Percentiles rank a stretch among this genome's conserved stretches.
phyloP scores from a whole-genome alignment of 1,140 invertebrate genomes.

The Drosophila seguyi region DNA sequence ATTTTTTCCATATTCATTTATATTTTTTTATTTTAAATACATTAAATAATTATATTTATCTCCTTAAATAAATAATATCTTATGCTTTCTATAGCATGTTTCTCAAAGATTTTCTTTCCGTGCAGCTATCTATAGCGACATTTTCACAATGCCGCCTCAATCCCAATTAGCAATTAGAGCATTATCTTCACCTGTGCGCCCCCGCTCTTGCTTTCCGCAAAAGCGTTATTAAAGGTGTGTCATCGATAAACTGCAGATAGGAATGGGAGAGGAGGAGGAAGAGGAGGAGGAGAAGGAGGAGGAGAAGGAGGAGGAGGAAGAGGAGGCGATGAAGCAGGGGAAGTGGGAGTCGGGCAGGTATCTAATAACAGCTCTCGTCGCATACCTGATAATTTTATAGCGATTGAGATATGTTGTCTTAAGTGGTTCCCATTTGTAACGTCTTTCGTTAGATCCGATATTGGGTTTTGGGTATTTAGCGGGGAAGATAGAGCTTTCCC shows the following conservation, averaged over 20 bases:
- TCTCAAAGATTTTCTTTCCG: neutral
- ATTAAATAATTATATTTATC: neutral
- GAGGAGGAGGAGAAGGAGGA: neutral
- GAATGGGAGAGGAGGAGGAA: neutral
- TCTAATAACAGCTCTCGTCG: conserved; percentile 5
- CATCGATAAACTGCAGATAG: conserved; percentile 20
- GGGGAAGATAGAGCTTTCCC: neutral
- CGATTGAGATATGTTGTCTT: conserved; percentile 22
- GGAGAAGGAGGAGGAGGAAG: neutral
- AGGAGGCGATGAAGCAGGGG: neutral
- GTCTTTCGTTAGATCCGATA: neutral
- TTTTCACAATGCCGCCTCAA: conserved; percentile 24
- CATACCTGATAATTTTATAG: conserved; percentile 25
- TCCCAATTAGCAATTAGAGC: conserved; percentile 78
- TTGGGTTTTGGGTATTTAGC: conserved; percentile 5
- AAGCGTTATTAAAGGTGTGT: conserved; percentile 44
- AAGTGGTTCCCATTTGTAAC: conserved; percentile 15
- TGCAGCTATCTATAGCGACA: conserved; percentile 13
- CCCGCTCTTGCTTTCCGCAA: neutral
- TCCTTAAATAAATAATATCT: neutral
- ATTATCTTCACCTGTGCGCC: conserved; percentile 47
- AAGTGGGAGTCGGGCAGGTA: neutral
- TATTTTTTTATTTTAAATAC: neutral
- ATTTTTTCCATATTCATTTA: neutral
- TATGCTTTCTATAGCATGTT: neutral